A percentile compares a stretch with the other conserved stretches of the same genome.
Conservation (phyloP, 2,888 invertebrate species). For the Penaeus monodon region DNA sequence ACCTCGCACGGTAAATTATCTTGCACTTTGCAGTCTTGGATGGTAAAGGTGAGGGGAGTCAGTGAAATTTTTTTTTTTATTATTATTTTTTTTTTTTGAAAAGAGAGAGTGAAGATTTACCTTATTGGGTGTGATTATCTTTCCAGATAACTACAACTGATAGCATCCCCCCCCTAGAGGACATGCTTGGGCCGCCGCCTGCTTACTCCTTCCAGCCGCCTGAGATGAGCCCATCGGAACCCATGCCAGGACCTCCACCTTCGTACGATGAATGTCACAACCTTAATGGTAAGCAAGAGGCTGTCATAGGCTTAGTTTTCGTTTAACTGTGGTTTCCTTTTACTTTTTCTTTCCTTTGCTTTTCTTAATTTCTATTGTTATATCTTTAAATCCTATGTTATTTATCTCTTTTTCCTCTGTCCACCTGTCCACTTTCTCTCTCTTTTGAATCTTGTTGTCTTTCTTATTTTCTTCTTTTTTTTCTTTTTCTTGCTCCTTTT, state of each 20-base stretch:
- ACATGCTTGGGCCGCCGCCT: not conserved
- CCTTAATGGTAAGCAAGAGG: conserved; percentile 73
- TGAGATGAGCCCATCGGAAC: not conserved
- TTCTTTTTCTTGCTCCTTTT: too few species aligned
- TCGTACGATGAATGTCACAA: conserved; percentile 77
- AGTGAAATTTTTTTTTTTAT: too few species aligned
- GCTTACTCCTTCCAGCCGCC: conserved; percentile 2
- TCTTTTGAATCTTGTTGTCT: too few species aligned
- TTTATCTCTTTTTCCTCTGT: too few species aligned
- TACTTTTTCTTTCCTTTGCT: not conserved
- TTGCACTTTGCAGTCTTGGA: not conserved
- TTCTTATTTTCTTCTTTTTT: too few species aligned
- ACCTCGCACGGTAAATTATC: conserved; percentile 1
- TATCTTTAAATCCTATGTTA: too few species aligned
- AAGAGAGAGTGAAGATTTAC: too few species aligned
- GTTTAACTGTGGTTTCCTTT: not conserved
- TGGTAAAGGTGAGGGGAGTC: too few species aligned
- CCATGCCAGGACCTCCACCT: conserved; percentile 73
- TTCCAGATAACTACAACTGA: conserved; percentile 45
- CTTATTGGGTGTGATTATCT: too few species aligned
- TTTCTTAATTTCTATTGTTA: too few species aligned
- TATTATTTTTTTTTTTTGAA: not conserved
- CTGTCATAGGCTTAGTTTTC: not conserved
- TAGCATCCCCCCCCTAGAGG: conserved; percentile 26
- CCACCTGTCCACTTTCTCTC: too few species aligned